These are phyloP conservation scores for Scrobipalpa costella DNA, from an alignment of 2,888 invertebrate species.

Conservation along the genomic window DNA sequence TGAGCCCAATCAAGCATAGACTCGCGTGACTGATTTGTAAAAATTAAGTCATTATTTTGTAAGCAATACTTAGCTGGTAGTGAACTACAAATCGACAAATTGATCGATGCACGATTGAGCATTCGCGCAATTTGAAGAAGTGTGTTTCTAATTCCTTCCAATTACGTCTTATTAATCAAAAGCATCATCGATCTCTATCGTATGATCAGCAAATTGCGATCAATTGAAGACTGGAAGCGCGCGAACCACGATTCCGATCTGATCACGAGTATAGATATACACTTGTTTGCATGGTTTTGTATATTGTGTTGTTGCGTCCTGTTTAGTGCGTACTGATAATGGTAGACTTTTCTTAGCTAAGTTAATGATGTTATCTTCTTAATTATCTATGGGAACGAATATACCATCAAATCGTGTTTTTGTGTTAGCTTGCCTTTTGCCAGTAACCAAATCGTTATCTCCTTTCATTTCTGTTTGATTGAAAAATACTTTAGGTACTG, in stretches of 20 bases:
- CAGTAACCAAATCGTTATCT: neutral
- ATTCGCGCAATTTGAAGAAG: neutral
- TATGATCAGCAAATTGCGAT: conserved; percentile 16
- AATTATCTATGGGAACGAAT: too few relatives aligned
- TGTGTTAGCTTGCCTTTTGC: neutral
- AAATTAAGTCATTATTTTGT: conserved; percentile 9
- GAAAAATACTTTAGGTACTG: too few relatives aligned
- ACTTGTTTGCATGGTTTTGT: neutral
- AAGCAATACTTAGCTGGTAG: neutral
- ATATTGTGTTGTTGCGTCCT: too few relatives aligned
- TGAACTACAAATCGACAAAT: neutral
- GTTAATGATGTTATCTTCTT: too few relatives aligned
- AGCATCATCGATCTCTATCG: conserved; percentile 6
- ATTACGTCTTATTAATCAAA: conserved; percentile 9
- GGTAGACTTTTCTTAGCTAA: too few relatives aligned
- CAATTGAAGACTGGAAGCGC: conserved; percentile 17
- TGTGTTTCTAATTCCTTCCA: conserved; percentile 13
- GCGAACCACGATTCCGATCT: neutral
- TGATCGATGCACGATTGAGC: neutral
- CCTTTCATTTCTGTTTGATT: too few relatives aligned
- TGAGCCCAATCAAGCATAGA: neutral
- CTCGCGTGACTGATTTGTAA: conserved; percentile 9
- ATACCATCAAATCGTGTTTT: too few relatives aligned
- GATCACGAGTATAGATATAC: neutral
- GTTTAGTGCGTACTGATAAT: too few relatives aligned